Evolutionary conservation across 2,797 vertebrate genomes (phyloP), one percentile per base, ranked within the genome.

Genomic region (Danio albolineatus): DNA sequence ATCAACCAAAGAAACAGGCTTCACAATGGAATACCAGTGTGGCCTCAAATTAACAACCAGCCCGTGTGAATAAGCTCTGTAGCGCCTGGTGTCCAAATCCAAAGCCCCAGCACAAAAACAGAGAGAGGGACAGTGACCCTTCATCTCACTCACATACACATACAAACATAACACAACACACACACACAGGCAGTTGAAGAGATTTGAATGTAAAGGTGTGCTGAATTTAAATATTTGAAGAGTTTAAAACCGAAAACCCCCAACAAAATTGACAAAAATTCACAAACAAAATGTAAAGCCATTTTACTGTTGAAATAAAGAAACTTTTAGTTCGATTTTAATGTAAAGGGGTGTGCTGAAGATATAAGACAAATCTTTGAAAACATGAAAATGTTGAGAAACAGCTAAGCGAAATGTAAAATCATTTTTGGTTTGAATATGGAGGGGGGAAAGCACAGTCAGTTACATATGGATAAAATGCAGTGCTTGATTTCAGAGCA

Each of bases 1-100:
- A 79, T 73, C 69, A 64, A 79, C 69, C 73, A 81, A 79, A 84
- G 76, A 85, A 85, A 84, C 39, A 6, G 17, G 66, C 82, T 81
- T 82, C 76, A 87, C 86, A 86, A 86, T 85, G 67, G 83, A 87
- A 86, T 85, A 85, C 86, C 85, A 87, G 85, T 86, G 86, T 87
- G 86, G 85, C 86, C 85, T 87, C 83, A 85, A 87, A 85, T 87
- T 87, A 87, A 87, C 85, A 87, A 77, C 83, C 85, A 79, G 82
- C 85, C 80, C 73, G 69, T 83, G 83, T 85, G 86, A 87, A 87
- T 87, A 83, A 87, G 83, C 84, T 84, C 76, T 82, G 75, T 83
- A 84, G 78, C 54, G 78, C 85, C 78, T 81, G 75, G 83, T 82
- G 85, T 86, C 79, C 81, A 78, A 83, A 76, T 78, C 82, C 59